phyloP scores from a whole-genome alignment of 2,113 vertebrate genomes.

The Ranitomeya imitator region DNA sequence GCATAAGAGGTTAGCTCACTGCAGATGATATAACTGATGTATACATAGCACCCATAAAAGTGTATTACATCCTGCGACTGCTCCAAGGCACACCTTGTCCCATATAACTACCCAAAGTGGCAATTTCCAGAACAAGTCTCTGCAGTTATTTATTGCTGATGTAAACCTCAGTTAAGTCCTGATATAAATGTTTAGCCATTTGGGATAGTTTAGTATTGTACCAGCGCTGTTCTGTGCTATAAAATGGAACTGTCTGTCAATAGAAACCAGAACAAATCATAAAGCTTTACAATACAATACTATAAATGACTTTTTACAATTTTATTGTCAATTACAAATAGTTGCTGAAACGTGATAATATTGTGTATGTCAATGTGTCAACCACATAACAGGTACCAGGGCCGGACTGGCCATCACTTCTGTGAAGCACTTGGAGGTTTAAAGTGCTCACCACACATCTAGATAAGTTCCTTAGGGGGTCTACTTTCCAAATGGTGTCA shows the following conservation, averaged over 20 bases:
- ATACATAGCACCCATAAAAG: constrained; percentile 25
- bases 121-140: not conserved
- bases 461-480: too few relatives aligned
- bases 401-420: too few relatives aligned
- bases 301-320: not conserved
- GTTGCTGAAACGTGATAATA: not conserved
- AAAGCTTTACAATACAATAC: not conserved
- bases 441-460: too few relatives aligned
- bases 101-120: not conserved
- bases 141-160: not conserved
- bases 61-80: not conserved
- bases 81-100: not conserved
- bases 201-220: not conserved
- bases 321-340: not conserved
- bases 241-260: not conserved
- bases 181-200: not conserved
- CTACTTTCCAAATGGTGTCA: too few relatives aligned
- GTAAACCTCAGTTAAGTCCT: not conserved
- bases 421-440: too few relatives aligned
- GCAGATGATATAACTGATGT: constrained; percentile 28
- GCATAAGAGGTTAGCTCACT: not conserved
- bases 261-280: not conserved
- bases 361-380: not conserved
- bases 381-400: not conserved
- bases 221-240: not conserved